Percentiles rank a stretch among this genome's conserved stretches.
These are phyloP conservation scores for Abramis brama DNA, from an alignment of 2,113 vertebrate species.

Conservation along the genomic window DNA sequence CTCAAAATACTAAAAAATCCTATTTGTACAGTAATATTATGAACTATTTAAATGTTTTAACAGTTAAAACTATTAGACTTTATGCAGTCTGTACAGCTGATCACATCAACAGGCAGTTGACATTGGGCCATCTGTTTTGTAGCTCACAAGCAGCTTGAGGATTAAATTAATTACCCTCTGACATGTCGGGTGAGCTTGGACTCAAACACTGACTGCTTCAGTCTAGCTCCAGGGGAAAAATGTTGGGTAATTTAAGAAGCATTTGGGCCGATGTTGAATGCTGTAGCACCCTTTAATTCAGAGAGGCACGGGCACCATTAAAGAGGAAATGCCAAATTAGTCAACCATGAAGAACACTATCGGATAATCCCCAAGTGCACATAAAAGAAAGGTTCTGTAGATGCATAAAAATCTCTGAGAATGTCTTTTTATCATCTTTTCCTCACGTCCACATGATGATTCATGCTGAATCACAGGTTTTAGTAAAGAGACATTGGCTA, in stretches of 20 bases:
- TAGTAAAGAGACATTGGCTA: not conserved
- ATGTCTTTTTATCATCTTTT: conserved; percentile 60
- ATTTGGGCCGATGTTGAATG: conserved; percentile 44
- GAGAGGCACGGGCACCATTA: conserved; percentile 36
- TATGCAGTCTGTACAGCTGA: conserved; percentile 30
- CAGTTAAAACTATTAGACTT: not conserved
- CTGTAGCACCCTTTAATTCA: conserved; percentile 39
- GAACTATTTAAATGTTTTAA: not conserved
- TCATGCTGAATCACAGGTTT: not conserved
- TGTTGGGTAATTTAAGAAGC: conserved; percentile 33
- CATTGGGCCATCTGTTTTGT: not conserved
- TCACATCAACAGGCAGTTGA: conserved; percentile 47
- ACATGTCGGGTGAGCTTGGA: conserved; percentile 23
- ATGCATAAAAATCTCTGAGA: conserved; percentile 63
- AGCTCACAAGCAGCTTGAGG: conserved; percentile 41
- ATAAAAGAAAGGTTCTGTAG: conserved; percentile 65
- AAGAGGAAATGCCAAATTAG: conserved; percentile 59
- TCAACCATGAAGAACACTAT: conserved; percentile 49
- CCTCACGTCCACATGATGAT: not conserved
- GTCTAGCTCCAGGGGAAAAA: conserved; percentile 39
- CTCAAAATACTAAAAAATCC: not conserved
- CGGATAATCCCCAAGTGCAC: conserved; percentile 62
- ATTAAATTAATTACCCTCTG: conserved; percentile 31
- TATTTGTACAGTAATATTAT: not conserved
- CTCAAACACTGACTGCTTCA: conserved; percentile 31